A percentile compares a stretch with the other conserved stretches of the same genome.
Evolutionary conservation across 2,888 invertebrate species (phyloP).

Genomic region (Tupiocoris notatus): DNA sequence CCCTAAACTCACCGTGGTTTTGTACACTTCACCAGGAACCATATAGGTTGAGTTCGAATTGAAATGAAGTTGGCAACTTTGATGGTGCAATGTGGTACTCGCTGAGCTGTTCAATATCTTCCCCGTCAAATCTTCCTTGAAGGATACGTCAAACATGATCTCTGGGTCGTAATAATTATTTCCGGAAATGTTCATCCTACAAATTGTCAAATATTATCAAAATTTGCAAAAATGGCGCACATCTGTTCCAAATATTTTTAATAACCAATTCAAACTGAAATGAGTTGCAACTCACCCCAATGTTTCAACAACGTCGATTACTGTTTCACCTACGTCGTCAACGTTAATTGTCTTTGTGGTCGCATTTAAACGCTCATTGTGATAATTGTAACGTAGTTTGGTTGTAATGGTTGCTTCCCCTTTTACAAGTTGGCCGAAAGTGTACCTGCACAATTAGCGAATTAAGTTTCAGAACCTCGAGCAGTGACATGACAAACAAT

Average conservation of each 20-base stretch:
- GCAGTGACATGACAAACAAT: too few relatives aligned
- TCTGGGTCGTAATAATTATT: conserved; percentile 76
- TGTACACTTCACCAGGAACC: conserved; percentile 8
- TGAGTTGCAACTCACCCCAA: conserved; percentile 56
- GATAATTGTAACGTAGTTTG: conserved; percentile 73
- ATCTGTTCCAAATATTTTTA: too few relatives aligned
- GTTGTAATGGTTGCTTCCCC: conserved; percentile 72
- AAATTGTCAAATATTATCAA: too few relatives aligned
- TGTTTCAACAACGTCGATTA: conserved; percentile 73
- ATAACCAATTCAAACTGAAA: too few relatives aligned
- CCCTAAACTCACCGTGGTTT: conserved; percentile 26
- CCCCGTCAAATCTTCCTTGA: conserved; percentile 88
- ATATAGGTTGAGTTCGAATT: conserved; percentile 56
- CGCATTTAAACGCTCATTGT: conserved; percentile 50
- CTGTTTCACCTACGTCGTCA: conserved; percentile 72
- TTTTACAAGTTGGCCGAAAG: conserved; percentile 80
- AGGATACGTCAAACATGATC: conserved; percentile 79
- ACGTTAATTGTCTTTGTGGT: conserved; percentile 59
- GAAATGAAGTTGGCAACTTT: conserved; percentile 68
- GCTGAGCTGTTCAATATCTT: conserved; percentile 77
- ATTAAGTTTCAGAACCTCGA: too few relatives aligned
- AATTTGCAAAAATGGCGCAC: too few relatives aligned
- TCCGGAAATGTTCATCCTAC: conserved; percentile 22
- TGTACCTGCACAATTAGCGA: conserved; percentile 62
- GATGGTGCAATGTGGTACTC: conserved; percentile 72